Evolutionary conservation across 2,113 vertebrate genomes (phyloP).

Genomic region (Felis chaus): DNA sequence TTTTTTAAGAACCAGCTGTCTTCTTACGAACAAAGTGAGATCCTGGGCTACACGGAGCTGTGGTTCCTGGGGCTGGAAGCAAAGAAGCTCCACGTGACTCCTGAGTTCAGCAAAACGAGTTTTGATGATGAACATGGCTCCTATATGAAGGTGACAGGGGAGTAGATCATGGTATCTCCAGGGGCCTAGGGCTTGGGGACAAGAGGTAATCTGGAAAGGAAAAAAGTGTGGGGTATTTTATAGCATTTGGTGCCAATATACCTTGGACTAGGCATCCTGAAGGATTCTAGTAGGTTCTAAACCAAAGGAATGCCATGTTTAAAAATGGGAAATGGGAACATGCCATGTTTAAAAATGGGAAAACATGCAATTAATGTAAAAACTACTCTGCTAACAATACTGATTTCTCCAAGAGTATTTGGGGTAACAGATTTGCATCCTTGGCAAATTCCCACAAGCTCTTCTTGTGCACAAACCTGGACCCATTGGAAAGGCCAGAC

Average conservation of each 20-base stretch:
- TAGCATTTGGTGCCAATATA: background rate
- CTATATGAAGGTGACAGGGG: slow-evolving; percentile 90
- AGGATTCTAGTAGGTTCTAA: background rate
- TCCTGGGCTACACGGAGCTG: slow-evolving; percentile 92
- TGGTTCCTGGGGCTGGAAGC: slow-evolving; percentile 95
- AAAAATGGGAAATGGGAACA: background rate
- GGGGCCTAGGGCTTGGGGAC: background rate
- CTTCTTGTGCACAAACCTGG: background rate
- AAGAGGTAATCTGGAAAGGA: background rate
- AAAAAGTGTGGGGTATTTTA: background rate
- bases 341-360: background rate
- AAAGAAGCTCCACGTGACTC: slow-evolving; percentile 89
- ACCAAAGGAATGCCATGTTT: background rate
- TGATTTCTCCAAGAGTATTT: background rate
- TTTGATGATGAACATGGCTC: slow-evolving; percentile 95
- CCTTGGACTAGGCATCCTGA: background rate
- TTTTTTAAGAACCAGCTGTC: slow-evolving; percentile 92
- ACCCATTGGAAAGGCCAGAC: background rate
- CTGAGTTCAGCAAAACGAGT: slow-evolving; percentile 89
- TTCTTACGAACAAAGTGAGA: slow-evolving; percentile 93
- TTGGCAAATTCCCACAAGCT: background rate
- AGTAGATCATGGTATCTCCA: background rate
- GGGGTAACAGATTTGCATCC: background rate
- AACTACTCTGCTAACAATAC: background rate
- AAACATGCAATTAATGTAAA: background rate